Conservation (phyloP, 1,140 invertebrate genomes). For the Cecropterus lyciades region DNA sequence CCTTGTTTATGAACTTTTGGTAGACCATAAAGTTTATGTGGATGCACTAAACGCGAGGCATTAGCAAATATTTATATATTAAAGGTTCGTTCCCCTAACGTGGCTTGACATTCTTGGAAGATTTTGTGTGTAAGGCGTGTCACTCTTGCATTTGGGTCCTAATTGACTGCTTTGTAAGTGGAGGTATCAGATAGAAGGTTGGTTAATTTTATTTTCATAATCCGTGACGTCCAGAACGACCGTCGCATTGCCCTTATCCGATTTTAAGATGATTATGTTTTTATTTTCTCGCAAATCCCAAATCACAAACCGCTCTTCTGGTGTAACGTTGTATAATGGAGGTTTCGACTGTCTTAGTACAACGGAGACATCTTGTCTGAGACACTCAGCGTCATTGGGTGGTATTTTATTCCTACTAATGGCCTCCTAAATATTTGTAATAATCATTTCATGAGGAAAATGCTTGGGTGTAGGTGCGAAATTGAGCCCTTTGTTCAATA, state of each 20-base stretch:
- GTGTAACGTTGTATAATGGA: not conserved
- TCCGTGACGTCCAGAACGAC: not conserved
- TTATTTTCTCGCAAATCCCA: not conserved
- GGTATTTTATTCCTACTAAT: conserved; percentile 7
- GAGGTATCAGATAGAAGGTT: not conserved
- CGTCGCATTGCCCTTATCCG: not conserved
- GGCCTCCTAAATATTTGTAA: conserved; percentile 1
- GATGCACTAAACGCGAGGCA: no score
- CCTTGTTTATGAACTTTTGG: no score
- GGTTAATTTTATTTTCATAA: not conserved
- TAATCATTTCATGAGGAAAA: conserved; percentile 6
- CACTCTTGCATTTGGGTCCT: no score
- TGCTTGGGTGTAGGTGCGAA: conserved; percentile 5
- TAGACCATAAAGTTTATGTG: no score
- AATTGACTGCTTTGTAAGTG: not conserved
- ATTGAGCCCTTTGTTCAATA: conserved; percentile 1
- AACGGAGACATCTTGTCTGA: not conserved
- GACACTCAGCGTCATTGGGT: not conserved
- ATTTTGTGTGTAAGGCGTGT: no score
- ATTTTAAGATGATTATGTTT: not conserved
- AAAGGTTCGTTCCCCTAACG: no score
- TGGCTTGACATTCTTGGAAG: no score
- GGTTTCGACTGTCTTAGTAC: conserved; percentile 6
- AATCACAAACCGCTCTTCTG: not conserved
- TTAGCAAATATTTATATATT: no score